These are phyloP conservation scores for Yponomeuta sedellus DNA, from an alignment of 2,888 invertebrate species.

Conservation along the genomic window DNA sequence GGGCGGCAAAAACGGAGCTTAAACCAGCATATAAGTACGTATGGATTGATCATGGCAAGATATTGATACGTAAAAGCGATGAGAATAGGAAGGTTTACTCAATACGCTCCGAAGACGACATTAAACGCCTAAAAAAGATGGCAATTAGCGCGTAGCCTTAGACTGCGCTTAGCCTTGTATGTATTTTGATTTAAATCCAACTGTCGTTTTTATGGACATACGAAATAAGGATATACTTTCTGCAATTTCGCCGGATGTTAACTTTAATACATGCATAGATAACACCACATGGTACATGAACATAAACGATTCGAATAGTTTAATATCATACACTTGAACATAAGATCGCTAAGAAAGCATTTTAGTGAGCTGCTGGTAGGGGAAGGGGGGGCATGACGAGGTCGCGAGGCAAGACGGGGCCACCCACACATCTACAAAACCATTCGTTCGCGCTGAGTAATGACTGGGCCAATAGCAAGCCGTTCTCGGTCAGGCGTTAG, in stretches of 20 bases:
- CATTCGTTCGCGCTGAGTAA: too few relatives aligned
- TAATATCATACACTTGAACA: conserved; percentile 13
- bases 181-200: not conserved
- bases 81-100: conserved; percentile 9
- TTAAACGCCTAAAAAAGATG: not conserved
- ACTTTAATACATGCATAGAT: not conserved
- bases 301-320: not conserved
- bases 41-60: conserved; percentile 14
- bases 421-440: too few relatives aligned
- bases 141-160: not conserved
- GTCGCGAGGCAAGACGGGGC: too few relatives aligned
- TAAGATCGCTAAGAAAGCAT: conserved; percentile 14
- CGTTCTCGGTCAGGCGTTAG: too few relatives aligned
- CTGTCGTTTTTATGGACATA: too few relatives aligned
- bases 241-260: not conserved
- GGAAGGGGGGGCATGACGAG: too few relatives aligned
- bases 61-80: conserved; percentile 13
- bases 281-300: not conserved
- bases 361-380: conserved; percentile 10
- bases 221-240: not conserved
- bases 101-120: conserved; percentile 9
- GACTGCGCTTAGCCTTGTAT: not conserved
- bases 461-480: too few relatives aligned
- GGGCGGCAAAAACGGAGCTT: conserved; percentile 14
- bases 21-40: conserved; percentile 13